These are phyloP conservation scores for Oryzias woworae DNA, from an alignment of 2,113 vertebrate species.

Conservation along the genomic window DNA sequence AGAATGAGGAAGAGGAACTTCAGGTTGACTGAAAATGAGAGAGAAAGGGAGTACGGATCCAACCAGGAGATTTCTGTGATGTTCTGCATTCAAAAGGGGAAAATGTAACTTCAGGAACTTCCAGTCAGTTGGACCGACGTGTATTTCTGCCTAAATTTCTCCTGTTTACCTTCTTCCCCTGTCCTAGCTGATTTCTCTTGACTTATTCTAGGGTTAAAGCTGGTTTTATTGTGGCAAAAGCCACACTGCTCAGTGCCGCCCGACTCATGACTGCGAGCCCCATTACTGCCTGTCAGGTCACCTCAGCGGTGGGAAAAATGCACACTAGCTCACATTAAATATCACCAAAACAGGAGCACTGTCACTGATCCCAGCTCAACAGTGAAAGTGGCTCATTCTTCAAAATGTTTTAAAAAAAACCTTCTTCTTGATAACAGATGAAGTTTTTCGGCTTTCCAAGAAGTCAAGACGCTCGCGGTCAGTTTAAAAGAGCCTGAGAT, in stretches of 20 bases:
- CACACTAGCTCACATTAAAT: slow-evolving; percentile 38
- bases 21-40: slow-evolving; percentile 53
- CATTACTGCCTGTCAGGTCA: slow-evolving; percentile 63
- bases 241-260: slow-evolving; percentile 36
- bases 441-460: not conserved
- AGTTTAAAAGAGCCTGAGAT: too few relatives aligned
- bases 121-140: slow-evolving; percentile 26
- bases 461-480: not conserved
- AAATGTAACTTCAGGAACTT: slow-evolving; percentile 28
- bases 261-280: slow-evolving; percentile 46
- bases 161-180: slow-evolving; percentile 17
- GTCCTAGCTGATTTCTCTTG: slow-evolving; percentile 32
- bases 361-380: slow-evolving; percentile 12
- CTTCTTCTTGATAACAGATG: not conserved
- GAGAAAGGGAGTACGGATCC: slow-evolving; percentile 29
- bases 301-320: slow-evolving; percentile 32
- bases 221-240: slow-evolving; percentile 46
- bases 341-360: slow-evolving; percentile 32
- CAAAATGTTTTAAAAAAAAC: not conserved
- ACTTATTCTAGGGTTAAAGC: slow-evolving; percentile 36
- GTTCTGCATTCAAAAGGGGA: slow-evolving; percentile 25
- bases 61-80: slow-evolving; percentile 28
- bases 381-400: not conserved
- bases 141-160: slow-evolving; percentile 4
- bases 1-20: slow-evolving; percentile 53